phyloP scores from a whole-genome alignment of 2,888 invertebrate species.

The Drosophila cognata region DNA sequence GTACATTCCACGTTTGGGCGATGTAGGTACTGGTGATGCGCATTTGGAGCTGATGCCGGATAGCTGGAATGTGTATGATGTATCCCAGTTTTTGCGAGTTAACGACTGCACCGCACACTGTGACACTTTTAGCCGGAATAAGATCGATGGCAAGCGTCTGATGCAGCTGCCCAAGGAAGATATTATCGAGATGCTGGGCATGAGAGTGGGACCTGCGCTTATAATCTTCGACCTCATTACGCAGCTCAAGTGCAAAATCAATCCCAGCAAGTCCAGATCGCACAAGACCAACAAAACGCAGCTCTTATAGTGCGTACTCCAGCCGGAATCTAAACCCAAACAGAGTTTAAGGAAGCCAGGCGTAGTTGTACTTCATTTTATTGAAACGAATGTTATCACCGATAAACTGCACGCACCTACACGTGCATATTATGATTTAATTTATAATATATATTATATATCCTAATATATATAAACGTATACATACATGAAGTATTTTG shows the following conservation, averaged over 20 bases:
- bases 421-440: slow-evolving; percentile 33
- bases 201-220: slow-evolving; percentile 97
- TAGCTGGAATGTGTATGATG: slow-evolving; percentile 94
- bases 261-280: slow-evolving; percentile 84
- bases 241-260: slow-evolving; percentile 92
- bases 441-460: slow-evolving; percentile 15
- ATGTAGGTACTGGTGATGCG: slow-evolving; percentile 74
- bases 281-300: slow-evolving; percentile 88
- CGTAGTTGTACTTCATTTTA: slow-evolving; percentile 34
- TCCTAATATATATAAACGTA: slow-evolving; percentile 40
- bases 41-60: slow-evolving; percentile 86
- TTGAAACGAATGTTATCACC: slow-evolving; percentile 63
- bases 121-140: slow-evolving; percentile 88
- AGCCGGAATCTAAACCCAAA: slow-evolving; percentile 10
- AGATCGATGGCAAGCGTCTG: slow-evolving; percentile 92
- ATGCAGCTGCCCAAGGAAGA: slow-evolving; percentile 94
- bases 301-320: slow-evolving; percentile 87
- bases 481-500: slow-evolving; percentile 70
- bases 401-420: slow-evolving; percentile 44
- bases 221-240: slow-evolving; percentile 97
- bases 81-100: slow-evolving; percentile 94
- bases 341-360: slow-evolving; percentile 38
- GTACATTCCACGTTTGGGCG: slow-evolving; percentile 87
- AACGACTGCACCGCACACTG: slow-evolving; percentile 93
- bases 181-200: slow-evolving; percentile 94